These are phyloP conservation scores for Amiota communis DNA, from an alignment of 2,888 invertebrate genomes.

Conservation along the genomic window DNA sequence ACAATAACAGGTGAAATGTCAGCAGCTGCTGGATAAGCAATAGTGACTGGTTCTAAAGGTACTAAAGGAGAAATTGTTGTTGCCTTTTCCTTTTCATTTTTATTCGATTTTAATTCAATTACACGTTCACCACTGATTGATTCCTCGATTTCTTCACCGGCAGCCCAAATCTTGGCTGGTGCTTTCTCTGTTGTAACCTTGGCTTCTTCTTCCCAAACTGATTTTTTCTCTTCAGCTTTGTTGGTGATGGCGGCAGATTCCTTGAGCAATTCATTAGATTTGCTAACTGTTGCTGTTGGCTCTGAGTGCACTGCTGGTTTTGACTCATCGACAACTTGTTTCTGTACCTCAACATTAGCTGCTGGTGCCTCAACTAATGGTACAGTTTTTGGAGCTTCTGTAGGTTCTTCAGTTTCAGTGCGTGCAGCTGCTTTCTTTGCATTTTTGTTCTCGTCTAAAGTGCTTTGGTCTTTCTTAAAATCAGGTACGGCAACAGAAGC, in stretches of 20 bases:
- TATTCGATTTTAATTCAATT: conserved; percentile 38
- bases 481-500: conserved; percentile 10
- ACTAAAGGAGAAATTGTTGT: neutral
- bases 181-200: conserved; percentile 40
- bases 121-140: conserved; percentile 38
- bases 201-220: conserved; percentile 43
- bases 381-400: conserved; percentile 53
- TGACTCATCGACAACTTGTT: conserved; percentile 48
- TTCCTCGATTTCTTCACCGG: conserved; percentile 15
- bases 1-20: conserved; percentile 31
- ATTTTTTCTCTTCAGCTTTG: conserved; percentile 34
- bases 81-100: conserved; percentile 34
- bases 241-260: conserved; percentile 16
- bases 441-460: conserved; percentile 29
- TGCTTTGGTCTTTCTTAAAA: neutral
- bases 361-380: conserved; percentile 48
- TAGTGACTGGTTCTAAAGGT: neutral
- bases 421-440: conserved; percentile 47
- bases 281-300: conserved; percentile 35
- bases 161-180: conserved; percentile 35
- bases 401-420: conserved; percentile 46
- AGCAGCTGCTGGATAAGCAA: conserved; percentile 38
- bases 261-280: conserved; percentile 43
- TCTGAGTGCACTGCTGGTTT: conserved; percentile 46
- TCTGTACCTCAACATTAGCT: conserved; percentile 49